Percentiles rank a stretch among this genome's conserved stretches.
Evolutionary conservation across 2,797 vertebrate species (phyloP).

Genomic region (Hypotaenidia okinawae): DNA sequence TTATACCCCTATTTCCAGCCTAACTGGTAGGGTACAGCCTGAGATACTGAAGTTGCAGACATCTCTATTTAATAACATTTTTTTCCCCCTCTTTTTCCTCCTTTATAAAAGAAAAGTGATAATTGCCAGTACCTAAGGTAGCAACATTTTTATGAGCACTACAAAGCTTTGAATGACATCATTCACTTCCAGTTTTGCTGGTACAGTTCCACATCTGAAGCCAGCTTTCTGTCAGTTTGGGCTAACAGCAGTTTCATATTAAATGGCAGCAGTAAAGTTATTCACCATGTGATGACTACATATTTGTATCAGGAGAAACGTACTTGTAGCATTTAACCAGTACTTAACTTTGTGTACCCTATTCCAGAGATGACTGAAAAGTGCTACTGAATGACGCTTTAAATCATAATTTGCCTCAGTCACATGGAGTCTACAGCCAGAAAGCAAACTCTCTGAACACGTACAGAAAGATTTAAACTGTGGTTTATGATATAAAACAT

Average conservation of each 20-base stretch:
- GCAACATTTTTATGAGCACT: not conserved
- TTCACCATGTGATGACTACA: not conserved
- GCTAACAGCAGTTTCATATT: not conserved
- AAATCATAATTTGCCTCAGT: not conserved
- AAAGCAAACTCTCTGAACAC: not conserved
- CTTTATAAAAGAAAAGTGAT: not conserved
- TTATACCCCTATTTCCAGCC: not conserved
- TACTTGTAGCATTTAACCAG: not conserved
- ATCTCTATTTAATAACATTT: not conserved
- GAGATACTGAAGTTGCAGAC: not conserved
- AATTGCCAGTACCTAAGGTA: not conserved
- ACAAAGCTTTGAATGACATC: not conserved
- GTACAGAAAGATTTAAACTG: not conserved
- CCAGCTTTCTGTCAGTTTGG: not conserved
- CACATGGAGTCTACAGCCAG: not conserved
- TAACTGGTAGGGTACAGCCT: not conserved
- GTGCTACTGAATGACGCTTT: not conserved
- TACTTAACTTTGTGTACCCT: not conserved
- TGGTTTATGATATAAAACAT: not conserved
- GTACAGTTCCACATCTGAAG: not conserved
- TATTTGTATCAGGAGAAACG: not conserved
- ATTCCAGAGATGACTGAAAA: not conserved
- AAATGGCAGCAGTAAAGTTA: not conserved
- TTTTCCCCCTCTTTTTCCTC: not conserved
- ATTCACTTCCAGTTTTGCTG: not conserved